Conservation (phyloP, 1,140 invertebrate species). For the Coboldia fuscipes region DNA sequence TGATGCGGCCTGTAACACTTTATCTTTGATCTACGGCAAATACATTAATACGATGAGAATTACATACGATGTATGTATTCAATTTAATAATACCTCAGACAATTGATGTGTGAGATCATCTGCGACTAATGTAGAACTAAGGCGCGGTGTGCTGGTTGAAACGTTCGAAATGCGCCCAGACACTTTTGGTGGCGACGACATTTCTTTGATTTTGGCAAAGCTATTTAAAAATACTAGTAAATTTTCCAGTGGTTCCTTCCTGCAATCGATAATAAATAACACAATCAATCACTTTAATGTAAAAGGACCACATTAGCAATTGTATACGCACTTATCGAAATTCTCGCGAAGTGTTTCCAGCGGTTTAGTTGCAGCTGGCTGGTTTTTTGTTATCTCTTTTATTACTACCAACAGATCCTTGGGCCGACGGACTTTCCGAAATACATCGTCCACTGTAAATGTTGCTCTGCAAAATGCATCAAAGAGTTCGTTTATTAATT, state of each 20-base stretch:
- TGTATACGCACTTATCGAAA: too few relatives aligned
- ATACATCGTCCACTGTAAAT: too few relatives aligned
- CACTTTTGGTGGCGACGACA: background rate
- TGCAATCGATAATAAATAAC: background rate
- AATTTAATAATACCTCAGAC: too few relatives aligned
- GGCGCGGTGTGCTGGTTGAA: background rate
- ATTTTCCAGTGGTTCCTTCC: background rate
- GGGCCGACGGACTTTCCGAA: too few relatives aligned
- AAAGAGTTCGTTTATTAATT: too few relatives aligned
- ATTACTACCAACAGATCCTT: background rate
- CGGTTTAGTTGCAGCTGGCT: background rate
- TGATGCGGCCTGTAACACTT: constrained; percentile 10
- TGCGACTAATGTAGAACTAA: background rate
- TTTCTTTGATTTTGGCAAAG: background rate
- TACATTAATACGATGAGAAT: too few relatives aligned
- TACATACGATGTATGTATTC: too few relatives aligned
- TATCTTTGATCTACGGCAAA: constrained; percentile 13
- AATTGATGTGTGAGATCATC: background rate
- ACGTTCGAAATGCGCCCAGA: background rate
- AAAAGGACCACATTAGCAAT: too few relatives aligned
- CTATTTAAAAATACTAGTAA: background rate
- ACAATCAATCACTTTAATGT: background rate
- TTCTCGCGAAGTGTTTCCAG: background rate
- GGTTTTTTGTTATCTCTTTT: background rate
- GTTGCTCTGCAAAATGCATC: too few relatives aligned